These are phyloP conservation scores for Dendrolimus kikuchii DNA, from an alignment of 1,140 invertebrate genomes.

Conservation along the genomic window DNA sequence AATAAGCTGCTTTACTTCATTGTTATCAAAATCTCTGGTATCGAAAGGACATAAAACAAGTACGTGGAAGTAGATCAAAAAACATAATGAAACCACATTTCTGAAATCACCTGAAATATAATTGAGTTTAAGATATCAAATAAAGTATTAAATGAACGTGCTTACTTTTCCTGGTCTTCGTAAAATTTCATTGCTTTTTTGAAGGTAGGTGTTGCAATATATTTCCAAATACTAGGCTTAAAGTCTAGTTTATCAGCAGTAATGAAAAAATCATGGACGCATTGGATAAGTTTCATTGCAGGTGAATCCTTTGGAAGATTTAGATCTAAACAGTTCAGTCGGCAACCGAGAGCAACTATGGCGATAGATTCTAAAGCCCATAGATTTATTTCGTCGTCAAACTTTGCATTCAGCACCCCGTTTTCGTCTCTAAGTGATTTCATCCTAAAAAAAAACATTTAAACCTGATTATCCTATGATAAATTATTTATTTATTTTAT, in stretches of 20 bases:
- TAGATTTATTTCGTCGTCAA: slow-evolving; percentile 77
- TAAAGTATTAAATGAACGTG: too few relatives aligned
- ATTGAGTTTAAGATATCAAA: too few relatives aligned
- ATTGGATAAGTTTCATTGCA: slow-evolving; percentile 54
- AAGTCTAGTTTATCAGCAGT: slow-evolving; percentile 74
- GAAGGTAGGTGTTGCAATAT: slow-evolving; percentile 70
- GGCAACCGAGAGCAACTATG: slow-evolving; percentile 77
- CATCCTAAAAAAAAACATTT: slow-evolving; percentile 57
- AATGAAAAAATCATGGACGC: slow-evolving; percentile 75
- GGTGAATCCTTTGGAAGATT: slow-evolving; percentile 71
- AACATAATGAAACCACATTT: too few relatives aligned
- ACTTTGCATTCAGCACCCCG: slow-evolving; percentile 72
- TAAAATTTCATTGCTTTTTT: slow-evolving; percentile 63
- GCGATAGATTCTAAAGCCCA: slow-evolving; percentile 81
- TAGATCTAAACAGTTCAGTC: slow-evolving; percentile 74
- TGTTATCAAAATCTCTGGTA: too few relatives aligned
- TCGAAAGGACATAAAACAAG: too few relatives aligned
- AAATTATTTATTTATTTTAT: too few relatives aligned
- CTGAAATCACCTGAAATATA: too few relatives aligned
- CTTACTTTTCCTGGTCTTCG: slow-evolving; percentile 36
- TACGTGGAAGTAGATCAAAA: too few relatives aligned
- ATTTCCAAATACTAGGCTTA: slow-evolving; percentile 76
- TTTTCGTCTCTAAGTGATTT: slow-evolving; percentile 66
- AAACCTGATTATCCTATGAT: too few relatives aligned
- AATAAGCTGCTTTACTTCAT: too few relatives aligned